Evolutionary conservation across 2,888 invertebrate species (phyloP).

Genomic region (Lasioglossum lativentre): DNA sequence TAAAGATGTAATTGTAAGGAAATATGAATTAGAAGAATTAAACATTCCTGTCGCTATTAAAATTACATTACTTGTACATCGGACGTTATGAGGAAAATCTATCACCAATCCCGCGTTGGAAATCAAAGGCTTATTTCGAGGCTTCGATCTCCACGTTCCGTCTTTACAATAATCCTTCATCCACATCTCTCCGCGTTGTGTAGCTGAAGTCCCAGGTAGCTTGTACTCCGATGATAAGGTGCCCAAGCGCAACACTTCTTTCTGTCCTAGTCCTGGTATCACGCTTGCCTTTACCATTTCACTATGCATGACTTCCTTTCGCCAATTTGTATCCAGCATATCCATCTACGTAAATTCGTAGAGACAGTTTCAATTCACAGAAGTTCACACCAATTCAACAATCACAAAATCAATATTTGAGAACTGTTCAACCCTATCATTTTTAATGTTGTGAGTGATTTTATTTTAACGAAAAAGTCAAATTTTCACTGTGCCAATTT

Average conservation of each 20-base stretch:
- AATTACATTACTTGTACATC: slow-evolving; percentile 29
- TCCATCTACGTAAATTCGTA: slow-evolving; percentile 37
- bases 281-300: slow-evolving; percentile 51
- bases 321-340: slow-evolving; percentile 46
- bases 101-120: slow-evolving; percentile 51
- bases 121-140: slow-evolving; percentile 61
- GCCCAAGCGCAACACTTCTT: slow-evolving; percentile 35
- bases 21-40: neutral
- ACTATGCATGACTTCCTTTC: slow-evolving; percentile 53
- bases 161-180: slow-evolving; percentile 42
- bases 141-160: slow-evolving; percentile 65
- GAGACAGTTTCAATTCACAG: neutral
- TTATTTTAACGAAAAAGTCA: neutral
- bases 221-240: too few relatives aligned
- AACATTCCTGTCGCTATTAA: neutral
- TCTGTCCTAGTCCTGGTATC: slow-evolving; percentile 56
- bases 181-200: slow-evolving; percentile 40
- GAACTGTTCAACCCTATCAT: neutral
- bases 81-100: slow-evolving; percentile 45
- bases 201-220: too few relatives aligned
- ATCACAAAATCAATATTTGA: neutral
- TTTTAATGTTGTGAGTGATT: neutral
- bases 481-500: neutral
- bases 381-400: too few relatives aligned
- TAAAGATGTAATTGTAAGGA: neutral